Conservation (phyloP, 2,113 vertebrate species). For the Halichoeres trimaculatus region DNA sequence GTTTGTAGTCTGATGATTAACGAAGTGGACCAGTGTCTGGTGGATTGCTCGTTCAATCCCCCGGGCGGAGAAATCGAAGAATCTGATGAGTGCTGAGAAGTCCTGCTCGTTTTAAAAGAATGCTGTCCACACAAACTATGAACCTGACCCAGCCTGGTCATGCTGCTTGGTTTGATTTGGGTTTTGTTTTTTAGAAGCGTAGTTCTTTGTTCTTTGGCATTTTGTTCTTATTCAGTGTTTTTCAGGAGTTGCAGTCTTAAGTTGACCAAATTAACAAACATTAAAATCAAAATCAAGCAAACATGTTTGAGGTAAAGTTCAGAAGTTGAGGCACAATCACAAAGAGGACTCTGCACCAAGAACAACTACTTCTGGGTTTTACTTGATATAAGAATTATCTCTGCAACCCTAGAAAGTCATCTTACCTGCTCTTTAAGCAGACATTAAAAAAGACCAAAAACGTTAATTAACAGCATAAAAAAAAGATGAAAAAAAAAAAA, state of each 20-base stretch:
- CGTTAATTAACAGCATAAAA: background rate
- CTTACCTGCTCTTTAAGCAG: background rate
- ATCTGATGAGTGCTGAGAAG: conserved; percentile 16
- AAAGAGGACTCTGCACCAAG: background rate
- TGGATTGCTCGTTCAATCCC: conserved; percentile 51
- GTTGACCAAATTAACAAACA: background rate
- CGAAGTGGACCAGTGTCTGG: conserved; percentile 53
- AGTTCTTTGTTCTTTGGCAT: background rate
- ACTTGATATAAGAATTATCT: too few relatives aligned
- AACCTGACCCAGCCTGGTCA: background rate
- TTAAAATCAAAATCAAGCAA: background rate
- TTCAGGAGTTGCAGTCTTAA: background rate
- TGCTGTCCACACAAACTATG: conserved; percentile 7
- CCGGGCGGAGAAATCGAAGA: conserved; percentile 33
- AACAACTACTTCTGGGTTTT: too few relatives aligned
- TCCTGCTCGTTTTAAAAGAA: conserved; percentile 28
- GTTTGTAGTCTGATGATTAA: conserved; percentile 63
- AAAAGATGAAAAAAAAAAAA: background rate
- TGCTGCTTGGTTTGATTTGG: background rate
- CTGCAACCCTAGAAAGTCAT: too few relatives aligned
- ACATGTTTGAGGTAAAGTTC: conserved; percentile 18
- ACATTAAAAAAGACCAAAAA: too few relatives aligned
- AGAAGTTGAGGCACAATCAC: conserved; percentile 5
- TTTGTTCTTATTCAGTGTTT: background rate
- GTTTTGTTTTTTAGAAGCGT: background rate